Base-by-base conservation (phyloP, 1,140 invertebrate genomes). In the Brachionus asplanchnoidis region DNA sequence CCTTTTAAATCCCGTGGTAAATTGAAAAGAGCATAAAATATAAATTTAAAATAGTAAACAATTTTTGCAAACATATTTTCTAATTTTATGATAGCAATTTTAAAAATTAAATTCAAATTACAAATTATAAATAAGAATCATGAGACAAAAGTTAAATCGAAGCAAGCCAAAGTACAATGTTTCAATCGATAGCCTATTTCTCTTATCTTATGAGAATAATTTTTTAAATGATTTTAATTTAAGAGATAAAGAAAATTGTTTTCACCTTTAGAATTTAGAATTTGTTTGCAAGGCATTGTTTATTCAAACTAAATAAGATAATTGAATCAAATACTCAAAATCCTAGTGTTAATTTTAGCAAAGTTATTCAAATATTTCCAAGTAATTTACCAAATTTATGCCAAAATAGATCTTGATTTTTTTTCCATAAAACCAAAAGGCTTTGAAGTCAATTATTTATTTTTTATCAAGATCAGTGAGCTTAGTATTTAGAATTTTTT, bases 1-100 rank as follows among this genome's bases (percentile, higher is more conserved):
- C 53, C 79, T 23, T 44, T 26, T 2, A 82, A n/a, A 65, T 82
- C 79, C 1, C 79, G 50, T 36, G 79, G 79, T 68, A 82, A 66
- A 44, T 42, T 82, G 17, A 28, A 8, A 2, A 82, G 11, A 20
- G 40, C 5, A 26, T 82, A 65, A 6, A 65, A 65, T 12, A 82
- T 23, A 28, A 65, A 82, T 46, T 82, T 82, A 11, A 82, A 20
- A 60, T 56, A 60, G 28, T 17, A 80, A 56, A 36, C n/a, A 17
- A 80, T 80, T 80, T 56, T 56, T 56, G 50, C 53, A 6, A 56
- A 42, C 68, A 73, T 73, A 3, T 17, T 42, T 73, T 40, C 53
- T 60, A 60, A 60, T 20, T 46, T 60, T 60, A 60, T 60, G 20
- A 60, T 9, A 60, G 23, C n/a, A 60, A 9, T 60, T 60, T 60